Conservation (phyloP, 2,888 invertebrate species). For the Apoda limacodes region DNA sequence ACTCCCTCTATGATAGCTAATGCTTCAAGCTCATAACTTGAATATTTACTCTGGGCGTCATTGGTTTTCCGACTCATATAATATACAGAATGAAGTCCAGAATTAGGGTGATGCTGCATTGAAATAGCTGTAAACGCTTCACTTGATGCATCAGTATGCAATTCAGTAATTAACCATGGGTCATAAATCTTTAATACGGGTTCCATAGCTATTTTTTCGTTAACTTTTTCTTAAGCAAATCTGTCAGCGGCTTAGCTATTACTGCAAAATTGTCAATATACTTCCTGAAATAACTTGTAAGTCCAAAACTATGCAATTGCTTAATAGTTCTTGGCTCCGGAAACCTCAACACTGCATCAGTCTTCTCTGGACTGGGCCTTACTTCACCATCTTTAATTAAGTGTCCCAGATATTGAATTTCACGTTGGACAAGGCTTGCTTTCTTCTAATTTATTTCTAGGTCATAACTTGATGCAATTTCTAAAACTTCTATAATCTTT, state of each 20-base stretch:
- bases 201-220: conserved; percentile 15
- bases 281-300: conserved; percentile 9
- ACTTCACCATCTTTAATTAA: background rate
- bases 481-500: too few species aligned
- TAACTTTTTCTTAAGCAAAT: conserved; percentile 16
- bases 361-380: conserved; percentile 4
- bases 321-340: conserved; percentile 4
- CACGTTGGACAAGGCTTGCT: too few species aligned
- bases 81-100: conserved; percentile 16
- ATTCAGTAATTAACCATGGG: conserved; percentile 16
- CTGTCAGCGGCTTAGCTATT: conserved; percentile 7
- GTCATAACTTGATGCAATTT: too few species aligned
- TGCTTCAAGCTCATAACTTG: conserved; percentile 23
- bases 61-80: conserved; percentile 19
- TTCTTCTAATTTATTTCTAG: too few species aligned
- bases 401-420: too few species aligned
- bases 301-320: conserved; percentile 8
- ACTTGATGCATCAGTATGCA: conserved; percentile 21
- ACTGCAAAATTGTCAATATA: conserved; percentile 7
- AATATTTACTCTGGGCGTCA: conserved; percentile 18
- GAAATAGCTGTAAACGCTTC: conserved; percentile 18
- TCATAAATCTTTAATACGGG: conserved; percentile 18
- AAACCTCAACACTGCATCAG: conserved; percentile 4
- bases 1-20: conserved; percentile 20
- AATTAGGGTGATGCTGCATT: conserved; percentile 15